Evolutionary conservation across 2,113 vertebrate species (phyloP).

Genomic region (Zosterops borbonicus): DNA sequence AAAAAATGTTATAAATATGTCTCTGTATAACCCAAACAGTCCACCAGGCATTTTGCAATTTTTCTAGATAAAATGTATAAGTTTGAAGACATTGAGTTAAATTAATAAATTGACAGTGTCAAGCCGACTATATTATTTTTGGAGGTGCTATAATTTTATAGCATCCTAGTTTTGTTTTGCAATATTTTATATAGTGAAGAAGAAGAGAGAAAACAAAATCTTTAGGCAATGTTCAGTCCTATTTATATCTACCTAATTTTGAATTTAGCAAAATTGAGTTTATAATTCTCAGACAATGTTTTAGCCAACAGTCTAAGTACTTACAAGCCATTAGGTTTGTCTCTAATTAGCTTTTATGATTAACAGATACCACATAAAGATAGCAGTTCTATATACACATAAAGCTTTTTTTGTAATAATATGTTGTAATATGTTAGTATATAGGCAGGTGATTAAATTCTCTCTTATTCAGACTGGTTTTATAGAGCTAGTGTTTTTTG

Average conservation of each 20-base stretch:
- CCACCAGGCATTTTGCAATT: background rate
- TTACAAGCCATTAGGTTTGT: background rate
- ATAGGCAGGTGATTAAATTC: background rate
- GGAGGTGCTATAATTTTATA: background rate
- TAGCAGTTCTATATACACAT: background rate
- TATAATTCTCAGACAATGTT: background rate
- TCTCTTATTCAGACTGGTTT: background rate
- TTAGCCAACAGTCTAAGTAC: background rate
- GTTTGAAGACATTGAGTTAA: background rate
- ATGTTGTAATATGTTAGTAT: background rate
- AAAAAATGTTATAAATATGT: background rate
- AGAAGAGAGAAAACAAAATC: background rate
- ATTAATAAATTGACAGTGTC: background rate
- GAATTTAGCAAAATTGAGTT: background rate
- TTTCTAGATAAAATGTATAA: background rate
- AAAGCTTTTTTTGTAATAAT: background rate
- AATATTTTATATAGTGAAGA: background rate
- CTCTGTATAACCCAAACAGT: background rate
- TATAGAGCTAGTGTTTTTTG: background rate
- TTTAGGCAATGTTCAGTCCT: background rate
- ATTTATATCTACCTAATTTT: background rate
- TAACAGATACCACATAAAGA: background rate
- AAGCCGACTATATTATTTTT: background rate
- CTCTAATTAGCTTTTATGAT: background rate
- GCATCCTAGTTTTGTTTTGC: background rate